Percentiles rank a stretch among this genome's conserved stretches.
Evolutionary conservation across 2,797 vertebrate genomes (phyloP).

Genomic region (Spheniscus humboldti): DNA sequence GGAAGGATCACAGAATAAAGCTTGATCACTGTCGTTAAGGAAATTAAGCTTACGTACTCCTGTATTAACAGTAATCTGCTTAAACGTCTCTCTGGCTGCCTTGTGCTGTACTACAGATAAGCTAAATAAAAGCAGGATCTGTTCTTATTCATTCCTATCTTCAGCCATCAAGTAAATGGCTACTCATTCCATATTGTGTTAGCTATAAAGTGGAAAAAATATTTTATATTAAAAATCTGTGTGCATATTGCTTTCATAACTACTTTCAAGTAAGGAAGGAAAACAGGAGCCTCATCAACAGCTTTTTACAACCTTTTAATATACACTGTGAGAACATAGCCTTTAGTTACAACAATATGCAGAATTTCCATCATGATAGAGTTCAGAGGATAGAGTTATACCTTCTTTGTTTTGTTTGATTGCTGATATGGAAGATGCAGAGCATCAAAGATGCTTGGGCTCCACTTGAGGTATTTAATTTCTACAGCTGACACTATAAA

Average conservation of each 20-base stretch:
- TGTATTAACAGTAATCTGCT: slow-evolving; percentile 19
- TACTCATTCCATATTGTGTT: slow-evolving; percentile 35
- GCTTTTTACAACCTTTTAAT: slow-evolving; percentile 55
- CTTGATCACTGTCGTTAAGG: neutral
- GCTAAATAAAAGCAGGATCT: slow-evolving; percentile 31
- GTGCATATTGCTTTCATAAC: slow-evolving; percentile 43
- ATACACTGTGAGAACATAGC: slow-evolving; percentile 22
- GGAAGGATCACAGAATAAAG: slow-evolving; percentile 18
- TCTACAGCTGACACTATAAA: neutral
- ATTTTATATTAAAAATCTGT: slow-evolving; percentile 65
- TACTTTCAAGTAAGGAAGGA: slow-evolving; percentile 8
- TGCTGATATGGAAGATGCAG: neutral
- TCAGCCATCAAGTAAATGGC: slow-evolving; percentile 41
- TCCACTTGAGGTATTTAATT: neutral
- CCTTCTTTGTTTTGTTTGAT: neutral
- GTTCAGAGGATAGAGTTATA: neutral
- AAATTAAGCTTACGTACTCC: slow-evolving; percentile 13
- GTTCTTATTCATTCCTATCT: slow-evolving; percentile 7
- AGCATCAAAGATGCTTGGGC: neutral
- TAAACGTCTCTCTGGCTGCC: neutral
- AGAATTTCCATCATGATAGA: neutral
- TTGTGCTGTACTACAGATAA: neutral
- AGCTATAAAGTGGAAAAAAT: slow-evolving; percentile 39
- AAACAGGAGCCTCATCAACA: slow-evolving; percentile 22
- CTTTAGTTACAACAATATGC: slow-evolving; percentile 26